Evolutionary conservation across 2,888 invertebrate genomes (phyloP), one percentile per base, ranked within the genome.

Genomic region (Synanthedon vespiformis): DNA sequence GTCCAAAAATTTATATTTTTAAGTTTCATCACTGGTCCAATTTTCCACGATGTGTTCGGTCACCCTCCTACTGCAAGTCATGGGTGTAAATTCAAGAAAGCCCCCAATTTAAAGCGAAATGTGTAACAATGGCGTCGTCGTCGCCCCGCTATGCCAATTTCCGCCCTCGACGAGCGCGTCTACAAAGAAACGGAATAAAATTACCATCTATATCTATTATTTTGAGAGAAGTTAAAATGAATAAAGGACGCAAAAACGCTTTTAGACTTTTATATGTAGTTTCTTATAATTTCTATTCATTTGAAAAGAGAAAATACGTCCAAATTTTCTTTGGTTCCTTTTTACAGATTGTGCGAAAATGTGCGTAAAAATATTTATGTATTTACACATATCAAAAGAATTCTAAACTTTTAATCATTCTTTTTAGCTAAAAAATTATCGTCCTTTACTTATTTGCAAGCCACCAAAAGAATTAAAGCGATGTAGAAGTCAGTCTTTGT

Each of bases 61-160:
- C 67, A 67, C 72, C 77, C 77, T 70, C 72, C 66, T 67, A 65
- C 63, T 75, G 82, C 82, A 83, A 86, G 83, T 84, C 84, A 85
- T 78, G 80, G 80, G 80, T 82, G 83, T 80, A 81, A 85, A 85
- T 85, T 83, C 78, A 83, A 86, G 84, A 83, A 86, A 83, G 80
- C 79, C 81, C 86, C 82, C 82, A 83, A 84, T 85, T 87, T 84
- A 82, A 85, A 84, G 74, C 74, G 81, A 78, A 81, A 84, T 78
- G 77, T 80, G 77, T 84, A 83, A 84, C 85, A 85, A 84, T 81
- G 76, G 81, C 77, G 71, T 70, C 54, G 71, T 70, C 54, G 54
- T 34, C 65, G 68, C 75, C 76, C 72, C 67, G 81, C 77, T 77
- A 74, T 80, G 80, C 82, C 84, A 82, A 86, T 85, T 85, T 81